Evolutionary conservation across 2,797 vertebrate genomes (phyloP).

Genomic region (Crocodylus rhombifer): DNA sequence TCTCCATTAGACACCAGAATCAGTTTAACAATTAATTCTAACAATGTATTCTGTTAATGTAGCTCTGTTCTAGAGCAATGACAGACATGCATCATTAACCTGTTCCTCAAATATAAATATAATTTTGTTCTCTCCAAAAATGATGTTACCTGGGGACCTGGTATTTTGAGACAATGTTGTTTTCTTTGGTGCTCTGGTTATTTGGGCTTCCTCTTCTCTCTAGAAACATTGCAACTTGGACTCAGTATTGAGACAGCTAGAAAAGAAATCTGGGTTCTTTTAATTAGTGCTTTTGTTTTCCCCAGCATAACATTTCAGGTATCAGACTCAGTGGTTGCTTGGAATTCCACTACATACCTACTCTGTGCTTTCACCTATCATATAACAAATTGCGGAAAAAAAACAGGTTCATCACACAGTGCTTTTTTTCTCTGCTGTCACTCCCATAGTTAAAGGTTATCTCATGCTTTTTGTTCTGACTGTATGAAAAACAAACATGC

Average conservation of each 20-base stretch:
- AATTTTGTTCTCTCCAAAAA: not conserved
- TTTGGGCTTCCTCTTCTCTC: not conserved
- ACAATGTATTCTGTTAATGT: not conserved
- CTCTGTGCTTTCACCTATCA: not conserved
- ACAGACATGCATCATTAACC: not conserved
- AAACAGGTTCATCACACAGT: not conserved
- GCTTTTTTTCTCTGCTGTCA: accelerated
- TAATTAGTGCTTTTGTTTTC: not conserved
- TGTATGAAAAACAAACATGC: not conserved
- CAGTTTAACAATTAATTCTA: no score
- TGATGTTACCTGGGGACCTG: accelerated
- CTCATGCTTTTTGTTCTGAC: not conserved
- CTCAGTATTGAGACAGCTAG: not conserved
- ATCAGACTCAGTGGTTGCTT: not conserved
- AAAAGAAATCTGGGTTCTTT: not conserved
- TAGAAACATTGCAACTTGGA: accelerated
- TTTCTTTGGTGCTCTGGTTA: accelerated
- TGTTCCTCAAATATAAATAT: not conserved
- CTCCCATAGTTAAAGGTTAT: conserved; percentile 5
- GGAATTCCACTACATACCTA: not conserved
- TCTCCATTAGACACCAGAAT: no score
- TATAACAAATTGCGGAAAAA: not conserved
- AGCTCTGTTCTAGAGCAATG: not conserved
- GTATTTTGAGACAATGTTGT: not conserved
- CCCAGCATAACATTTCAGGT: not conserved